A percentile compares a stretch with the other conserved stretches of the same genome.
phyloP scores from a whole-genome alignment of 1,140 invertebrate genomes.

The Rhynchophorus ferrugineus region DNA sequence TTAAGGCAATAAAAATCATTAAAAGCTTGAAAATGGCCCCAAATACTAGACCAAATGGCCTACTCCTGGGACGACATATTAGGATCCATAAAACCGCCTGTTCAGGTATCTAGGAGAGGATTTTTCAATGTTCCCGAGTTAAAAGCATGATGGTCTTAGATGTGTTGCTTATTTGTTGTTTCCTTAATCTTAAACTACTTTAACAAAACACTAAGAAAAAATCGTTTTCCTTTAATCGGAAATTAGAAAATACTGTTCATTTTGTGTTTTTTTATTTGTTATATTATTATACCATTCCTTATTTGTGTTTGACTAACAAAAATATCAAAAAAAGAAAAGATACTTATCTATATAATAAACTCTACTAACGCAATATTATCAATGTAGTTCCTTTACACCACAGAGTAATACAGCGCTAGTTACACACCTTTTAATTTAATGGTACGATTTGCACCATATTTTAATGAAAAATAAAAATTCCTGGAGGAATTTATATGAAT shows the following conservation, averaged over 20 bases:
- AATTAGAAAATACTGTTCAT: conserved; percentile 1
- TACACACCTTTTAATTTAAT: no score
- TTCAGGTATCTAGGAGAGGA: conserved; percentile 1
- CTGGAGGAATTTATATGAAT: no score
- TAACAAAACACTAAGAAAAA: background rate
- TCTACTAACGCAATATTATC: no score
- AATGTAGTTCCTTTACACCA: no score
- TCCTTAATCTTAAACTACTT: no score
- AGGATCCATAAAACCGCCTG: background rate
- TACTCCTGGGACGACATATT: conserved; percentile 3
- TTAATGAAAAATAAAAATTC: no score
- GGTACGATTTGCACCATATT: no score
- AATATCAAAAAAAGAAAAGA: background rate
- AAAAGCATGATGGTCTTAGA: no score
- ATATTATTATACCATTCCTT: no score
- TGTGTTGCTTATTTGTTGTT: no score
- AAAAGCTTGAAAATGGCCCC: conserved; percentile 1
- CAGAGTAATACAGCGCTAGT: no score
- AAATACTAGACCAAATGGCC: conserved; percentile 3
- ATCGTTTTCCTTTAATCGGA: background rate
- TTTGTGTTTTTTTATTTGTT: background rate
- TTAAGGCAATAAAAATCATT: conserved; percentile 2
- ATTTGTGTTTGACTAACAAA: background rate
- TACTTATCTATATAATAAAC: no score
- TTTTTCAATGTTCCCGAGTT: conserved; percentile 2